Base-by-base conservation (phyloP, 2,797 vertebrate genomes). In the Ptychadena robeensis region DNA sequence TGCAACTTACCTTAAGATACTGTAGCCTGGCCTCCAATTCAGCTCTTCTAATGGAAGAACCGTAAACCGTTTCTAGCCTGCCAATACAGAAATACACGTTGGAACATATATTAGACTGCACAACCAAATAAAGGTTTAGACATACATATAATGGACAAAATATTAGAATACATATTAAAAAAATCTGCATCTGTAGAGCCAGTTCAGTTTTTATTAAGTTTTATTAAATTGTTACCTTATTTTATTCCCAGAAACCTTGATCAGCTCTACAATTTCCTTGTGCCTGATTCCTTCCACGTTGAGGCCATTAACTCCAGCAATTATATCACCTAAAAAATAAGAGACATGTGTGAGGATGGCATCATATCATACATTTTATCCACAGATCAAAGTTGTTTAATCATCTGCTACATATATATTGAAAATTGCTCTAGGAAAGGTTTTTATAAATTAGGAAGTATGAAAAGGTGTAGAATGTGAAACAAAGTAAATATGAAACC, bases 241-340 rank as follows among this genome's bases (percentile, higher is more conserved):
- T 0, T 92, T 65, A 3, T 97, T 95, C 10, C 97, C 97, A 0
- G 95, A 96, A 0, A 95, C 94, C 83, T 94, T 94, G 91, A 99
- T 98, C 85, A 98, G 96, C 88, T 98, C 96, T 81, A 99, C 97
- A 0, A 98, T 98, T 69, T 99, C 97, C 2, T 95, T 95, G 91
- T 98, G 97, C 30, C 93, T 91, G 85, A 95, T 90, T 4, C 97
- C 97, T 53, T 98, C 96, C 78, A 98, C 96, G 0, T 94, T 91
- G 59, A 94, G 86, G 67, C 97, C 96, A 0, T 99, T 98, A 85
- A 99, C 95, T 0, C 93, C 95, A 0, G 95, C 91, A n/a, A 99
- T 97, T 0, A 97, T 98, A 91, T 99, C 96, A n/a, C 97, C 97
- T 98, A 1, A 61, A 27, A 32, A 85, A 67, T 9, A 67, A 2